These are phyloP conservation scores for Dyspetes luteomarginatus DNA, from an alignment of 2,888 invertebrate genomes.

Conservation along the genomic window DNA sequence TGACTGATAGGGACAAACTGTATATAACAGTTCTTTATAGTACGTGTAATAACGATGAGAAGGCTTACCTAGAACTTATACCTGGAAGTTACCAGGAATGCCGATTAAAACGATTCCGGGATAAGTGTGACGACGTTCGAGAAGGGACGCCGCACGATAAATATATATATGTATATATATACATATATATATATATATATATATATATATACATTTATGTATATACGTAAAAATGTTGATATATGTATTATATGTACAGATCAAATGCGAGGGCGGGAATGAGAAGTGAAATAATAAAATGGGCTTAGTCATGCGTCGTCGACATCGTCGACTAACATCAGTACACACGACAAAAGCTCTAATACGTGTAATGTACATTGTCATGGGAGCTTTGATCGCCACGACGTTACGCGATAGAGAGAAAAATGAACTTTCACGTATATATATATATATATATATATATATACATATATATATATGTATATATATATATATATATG, in stretches of 20 bases:
- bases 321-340: conserved; percentile 27
- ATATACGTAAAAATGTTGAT: conserved; percentile 1
- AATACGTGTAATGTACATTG: conserved; percentile 22
- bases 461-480: too few relatives aligned
- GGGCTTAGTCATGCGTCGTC: conserved; percentile 74
- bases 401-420: conserved; percentile 33
- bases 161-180: conserved; percentile 3
- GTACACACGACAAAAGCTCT: conserved; percentile 16
- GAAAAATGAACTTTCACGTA: conserved; percentile 15
- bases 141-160: conserved; percentile 38
- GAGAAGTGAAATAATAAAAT: conserved; percentile 69
- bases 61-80: conserved; percentile 65
- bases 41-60: conserved; percentile 19
- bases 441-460: too few relatives aligned
- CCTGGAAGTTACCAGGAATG: conserved; percentile 71
- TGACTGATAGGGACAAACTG: conserved; percentile 54
- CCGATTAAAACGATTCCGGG: conserved; percentile 72
- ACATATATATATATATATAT: conserved; percentile 8
- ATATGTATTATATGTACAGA: conserved; percentile 33
- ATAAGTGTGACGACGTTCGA: conserved; percentile 53
- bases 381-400: conserved; percentile 51
- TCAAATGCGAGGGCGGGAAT: conserved; percentile 56
- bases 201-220: conserved; percentile 17
- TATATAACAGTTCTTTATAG: conserved; percentile 11
- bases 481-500: too few relatives aligned